Conservation (phyloP, 2,113 vertebrate genomes). For the Protomyctophum bolini region DNA sequence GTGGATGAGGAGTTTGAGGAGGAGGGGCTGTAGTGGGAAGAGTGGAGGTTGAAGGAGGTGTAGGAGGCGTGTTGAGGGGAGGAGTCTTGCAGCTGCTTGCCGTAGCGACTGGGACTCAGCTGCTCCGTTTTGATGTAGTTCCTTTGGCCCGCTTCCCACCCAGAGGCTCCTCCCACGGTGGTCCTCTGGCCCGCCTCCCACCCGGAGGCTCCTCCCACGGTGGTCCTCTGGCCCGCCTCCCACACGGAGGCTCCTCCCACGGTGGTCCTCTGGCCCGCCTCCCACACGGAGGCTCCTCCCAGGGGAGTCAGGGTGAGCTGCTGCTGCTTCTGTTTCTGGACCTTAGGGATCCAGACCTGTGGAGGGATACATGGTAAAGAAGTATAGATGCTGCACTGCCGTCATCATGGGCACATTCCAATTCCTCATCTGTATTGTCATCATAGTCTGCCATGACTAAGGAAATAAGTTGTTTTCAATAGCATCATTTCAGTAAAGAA, state of each 20-base stretch:
- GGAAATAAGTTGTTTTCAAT: no score
- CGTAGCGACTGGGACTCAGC: conserved; percentile 96
- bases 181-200: conserved; percentile 82
- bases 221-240: not conserved
- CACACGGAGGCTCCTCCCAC: no score
- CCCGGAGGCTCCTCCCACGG: conserved; percentile 68
- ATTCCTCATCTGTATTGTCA: no score
- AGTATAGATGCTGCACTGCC: no score
- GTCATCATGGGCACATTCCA: no score
- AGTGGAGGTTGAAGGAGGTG: conserved; percentile 88
- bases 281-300: no score
- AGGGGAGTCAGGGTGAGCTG: conserved; percentile 76
- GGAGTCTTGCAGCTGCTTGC: conserved; percentile 86
- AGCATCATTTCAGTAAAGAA: no score
- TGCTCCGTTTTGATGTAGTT: conserved; percentile 97
- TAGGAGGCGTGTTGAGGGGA: conserved; percentile 90
- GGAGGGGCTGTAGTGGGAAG: conserved; percentile 84
- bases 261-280: no score
- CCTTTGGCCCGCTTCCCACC: conserved; percentile 81
- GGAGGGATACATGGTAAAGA: no score
- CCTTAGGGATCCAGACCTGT: conserved; percentile 86
- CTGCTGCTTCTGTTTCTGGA: conserved; percentile 68
- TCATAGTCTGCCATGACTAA: no score
- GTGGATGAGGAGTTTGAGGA: conserved; percentile 73
- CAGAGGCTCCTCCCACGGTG: conserved; percentile 68